Conservation (phyloP, 2,888 invertebrate genomes). For the Loripinus fragilis region DNA sequence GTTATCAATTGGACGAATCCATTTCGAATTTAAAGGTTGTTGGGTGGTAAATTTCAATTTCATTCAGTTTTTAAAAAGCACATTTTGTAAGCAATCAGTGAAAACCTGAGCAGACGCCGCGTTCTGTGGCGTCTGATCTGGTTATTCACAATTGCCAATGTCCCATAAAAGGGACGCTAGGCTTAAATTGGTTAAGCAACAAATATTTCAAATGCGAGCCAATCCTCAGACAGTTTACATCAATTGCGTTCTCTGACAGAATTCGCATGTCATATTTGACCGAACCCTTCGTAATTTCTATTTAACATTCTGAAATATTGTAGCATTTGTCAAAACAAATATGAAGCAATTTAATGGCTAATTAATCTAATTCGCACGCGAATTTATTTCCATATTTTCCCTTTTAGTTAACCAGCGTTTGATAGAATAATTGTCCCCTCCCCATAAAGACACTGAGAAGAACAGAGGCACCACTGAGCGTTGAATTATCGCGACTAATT, state of each 20-base stretch:
- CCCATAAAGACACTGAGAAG: conserved; percentile 37
- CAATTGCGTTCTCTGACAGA: background rate
- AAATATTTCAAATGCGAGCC: no score
- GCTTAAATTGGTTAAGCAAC: no score
- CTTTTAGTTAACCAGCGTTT: conserved; percentile 59
- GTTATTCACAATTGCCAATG: no score
- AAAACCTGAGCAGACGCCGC: no score
- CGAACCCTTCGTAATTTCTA: conserved; percentile 3
- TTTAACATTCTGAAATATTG: conserved; percentile 30
- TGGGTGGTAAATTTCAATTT: no score
- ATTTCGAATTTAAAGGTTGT: no score
- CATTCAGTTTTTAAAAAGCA: no score
- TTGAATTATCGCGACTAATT: conserved; percentile 12
- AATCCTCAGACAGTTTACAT: no score
- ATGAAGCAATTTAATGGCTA: conserved; percentile 47
- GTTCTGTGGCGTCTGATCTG: no score
- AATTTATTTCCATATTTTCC: conserved; percentile 62
- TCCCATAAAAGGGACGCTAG: no score
- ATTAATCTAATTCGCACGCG: conserved; percentile 43
- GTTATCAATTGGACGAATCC: no score
- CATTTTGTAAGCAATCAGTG: no score
- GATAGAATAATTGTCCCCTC: conserved; percentile 54
- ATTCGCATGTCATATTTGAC: conserved; percentile 7
- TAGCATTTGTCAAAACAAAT: conserved; percentile 45
- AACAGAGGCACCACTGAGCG: conserved; percentile 51